Evolutionary conservation across 1,140 invertebrate species (phyloP), one percentile per base, ranked within the genome.

Genomic region (Ceratina australensis): DNA sequence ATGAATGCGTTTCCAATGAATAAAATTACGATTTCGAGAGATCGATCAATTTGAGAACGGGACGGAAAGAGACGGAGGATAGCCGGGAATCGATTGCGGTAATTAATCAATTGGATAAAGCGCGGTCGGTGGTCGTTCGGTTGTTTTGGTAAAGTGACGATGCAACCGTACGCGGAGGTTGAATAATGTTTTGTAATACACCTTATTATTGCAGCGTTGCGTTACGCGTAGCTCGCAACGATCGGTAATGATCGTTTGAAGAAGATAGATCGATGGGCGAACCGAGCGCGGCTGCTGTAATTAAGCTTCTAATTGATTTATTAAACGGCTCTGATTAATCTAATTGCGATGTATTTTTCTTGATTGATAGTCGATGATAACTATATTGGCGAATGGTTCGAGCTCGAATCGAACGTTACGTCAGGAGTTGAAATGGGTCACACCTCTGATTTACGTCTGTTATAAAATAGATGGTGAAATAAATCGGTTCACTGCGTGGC

Each of bases 71-170:
- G 12, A 2, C 2, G 13, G 16, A 28, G 33, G 59, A 60, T 24
- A n/a, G n/a, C 33, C 10, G 33, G 33, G 5, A 10, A 3, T 7
- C 13, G 13, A 54, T 73, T 20, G 7, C 1, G 16, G 16, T 68
- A 67, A 68, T 68, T 56, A 59, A 68, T 67, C 22, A 15, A 33
- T 47, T 22, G 18, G 8, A 68, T 24, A 60, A 57, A 13, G 16
- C 26, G 22, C 10, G 49, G 24, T 20, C 8, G 64, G 42, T 60
- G 24, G 54, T 33, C 24, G 47, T 50, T 42, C 10, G 16, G 42
- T n/a, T 20, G n/a, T 26, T 47, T 1, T 47, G 16, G 1, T 28
- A 15, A 71, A 16, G 42, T 26, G 20, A 33, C 20, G 67, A 68
- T 33, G 50, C 24, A 50, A n/a, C 22, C n/a, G 18, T 15, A 7